Percentiles rank a stretch among this genome's conserved stretches.
Evolutionary conservation across 2,888 invertebrate genomes (phyloP).

Genomic region (Panzeria rudis): DNA sequence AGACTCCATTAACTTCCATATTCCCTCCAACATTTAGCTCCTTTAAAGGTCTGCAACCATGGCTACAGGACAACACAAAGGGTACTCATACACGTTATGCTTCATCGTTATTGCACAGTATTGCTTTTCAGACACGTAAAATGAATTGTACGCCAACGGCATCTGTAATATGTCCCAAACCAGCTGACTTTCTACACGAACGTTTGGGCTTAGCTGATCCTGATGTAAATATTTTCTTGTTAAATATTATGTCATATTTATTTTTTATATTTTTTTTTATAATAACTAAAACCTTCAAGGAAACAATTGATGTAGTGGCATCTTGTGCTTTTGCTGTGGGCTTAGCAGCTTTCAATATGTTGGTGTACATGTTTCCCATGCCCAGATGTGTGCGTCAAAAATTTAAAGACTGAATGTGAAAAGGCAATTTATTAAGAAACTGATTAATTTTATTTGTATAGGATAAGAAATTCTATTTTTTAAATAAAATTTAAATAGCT

Average conservation of each 20-base stretch:
- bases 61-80: constrained; percentile 92
- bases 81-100: constrained; percentile 92
- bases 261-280: neutral
- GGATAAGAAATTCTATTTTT: neutral
- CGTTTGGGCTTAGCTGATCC: constrained; percentile 82
- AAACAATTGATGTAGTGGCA: constrained; percentile 90
- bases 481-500: neutral
- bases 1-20: neutral
- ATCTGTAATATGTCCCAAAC: constrained; percentile 82
- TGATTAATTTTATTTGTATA: constrained; percentile 2
- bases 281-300: constrained; percentile 80
- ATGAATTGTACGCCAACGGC: constrained; percentile 84
- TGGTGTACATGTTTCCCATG: constrained; percentile 93
- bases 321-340: constrained; percentile 93
- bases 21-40: constrained; percentile 85
- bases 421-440: constrained; percentile 11
- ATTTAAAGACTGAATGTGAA: constrained; percentile 86
- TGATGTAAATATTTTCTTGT: constrained; percentile 77
- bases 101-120: constrained; percentile 89
- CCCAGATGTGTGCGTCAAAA: constrained; percentile 94
- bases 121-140: constrained; percentile 87
- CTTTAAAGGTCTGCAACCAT: constrained; percentile 90
- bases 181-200: constrained; percentile 82
- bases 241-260: neutral
- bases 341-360: constrained; percentile 91